Conservation (phyloP, 2,797 vertebrate genomes). For the Bryconaethiops microstoma region DNA sequence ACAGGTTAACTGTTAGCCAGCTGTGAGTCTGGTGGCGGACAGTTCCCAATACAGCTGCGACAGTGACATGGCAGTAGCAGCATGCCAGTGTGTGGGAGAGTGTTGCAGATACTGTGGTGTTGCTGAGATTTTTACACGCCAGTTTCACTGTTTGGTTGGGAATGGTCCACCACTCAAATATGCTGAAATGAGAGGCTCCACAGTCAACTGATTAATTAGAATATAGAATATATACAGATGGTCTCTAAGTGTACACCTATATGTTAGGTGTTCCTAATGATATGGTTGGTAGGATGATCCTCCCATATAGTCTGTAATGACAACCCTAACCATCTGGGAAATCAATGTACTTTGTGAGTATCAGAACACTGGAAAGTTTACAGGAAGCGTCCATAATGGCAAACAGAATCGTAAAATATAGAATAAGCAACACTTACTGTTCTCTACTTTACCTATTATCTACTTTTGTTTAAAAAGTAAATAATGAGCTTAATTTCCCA, state of each 20-base stretch:
- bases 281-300: too few species aligned
- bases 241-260: too few species aligned
- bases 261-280: too few species aligned
- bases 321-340: not conserved
- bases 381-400: not conserved
- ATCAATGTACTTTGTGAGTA: conserved; percentile 15
- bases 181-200: too few species aligned
- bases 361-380: not conserved
- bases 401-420: not conserved
- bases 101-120: too few species aligned
- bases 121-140: too few species aligned
- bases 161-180: not conserved
- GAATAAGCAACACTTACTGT: too few species aligned
- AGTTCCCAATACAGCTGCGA: not conserved
- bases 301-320: too few species aligned
- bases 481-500: conserved; percentile 53
- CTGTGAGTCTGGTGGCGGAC: not conserved
- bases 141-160: not conserved
- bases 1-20: not conserved
- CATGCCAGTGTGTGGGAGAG: too few species aligned
- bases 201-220: too few species aligned
- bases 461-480: conserved; percentile 66
- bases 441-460: conserved; percentile 41
- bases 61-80: not conserved
- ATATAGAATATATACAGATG: too few species aligned